Evolutionary conservation across 2,797 vertebrate species (phyloP).

Genomic region (Uromys caudimaculatus): DNA sequence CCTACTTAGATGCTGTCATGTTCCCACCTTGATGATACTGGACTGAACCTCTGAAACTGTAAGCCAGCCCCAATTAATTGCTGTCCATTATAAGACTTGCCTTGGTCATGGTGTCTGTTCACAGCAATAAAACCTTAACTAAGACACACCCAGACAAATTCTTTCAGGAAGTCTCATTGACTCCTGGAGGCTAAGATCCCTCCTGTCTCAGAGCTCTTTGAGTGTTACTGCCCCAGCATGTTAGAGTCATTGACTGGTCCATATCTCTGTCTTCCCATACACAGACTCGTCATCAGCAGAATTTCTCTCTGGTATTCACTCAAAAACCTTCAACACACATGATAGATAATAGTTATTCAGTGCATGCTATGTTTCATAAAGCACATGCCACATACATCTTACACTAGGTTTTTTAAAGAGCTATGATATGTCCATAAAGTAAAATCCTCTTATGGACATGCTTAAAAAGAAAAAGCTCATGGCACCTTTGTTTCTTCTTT

Average conservation of each 20-base stretch:
- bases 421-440: slow-evolving; percentile 9
- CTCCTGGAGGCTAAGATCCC: background rate
- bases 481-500: background rate
- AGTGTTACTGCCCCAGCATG: background rate
- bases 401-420: background rate
- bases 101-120: no score
- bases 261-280: background rate
- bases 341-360: background rate
- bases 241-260: background rate
- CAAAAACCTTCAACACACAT: background rate
- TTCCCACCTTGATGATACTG: no score
- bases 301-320: background rate
- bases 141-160: background rate
- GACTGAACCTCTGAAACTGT: no score
- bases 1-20: no score
- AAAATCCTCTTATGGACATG: background rate
- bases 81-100: no score
- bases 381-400: background rate
- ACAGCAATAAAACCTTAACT: no score
- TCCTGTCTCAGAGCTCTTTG: background rate
- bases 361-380: background rate
- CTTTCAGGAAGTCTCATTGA: background rate
- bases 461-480: background rate
- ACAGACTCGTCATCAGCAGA: background rate
- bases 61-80: no score